phyloP scores from a whole-genome alignment of 2,888 invertebrate genomes.

The Drosophila gaucha region DNA sequence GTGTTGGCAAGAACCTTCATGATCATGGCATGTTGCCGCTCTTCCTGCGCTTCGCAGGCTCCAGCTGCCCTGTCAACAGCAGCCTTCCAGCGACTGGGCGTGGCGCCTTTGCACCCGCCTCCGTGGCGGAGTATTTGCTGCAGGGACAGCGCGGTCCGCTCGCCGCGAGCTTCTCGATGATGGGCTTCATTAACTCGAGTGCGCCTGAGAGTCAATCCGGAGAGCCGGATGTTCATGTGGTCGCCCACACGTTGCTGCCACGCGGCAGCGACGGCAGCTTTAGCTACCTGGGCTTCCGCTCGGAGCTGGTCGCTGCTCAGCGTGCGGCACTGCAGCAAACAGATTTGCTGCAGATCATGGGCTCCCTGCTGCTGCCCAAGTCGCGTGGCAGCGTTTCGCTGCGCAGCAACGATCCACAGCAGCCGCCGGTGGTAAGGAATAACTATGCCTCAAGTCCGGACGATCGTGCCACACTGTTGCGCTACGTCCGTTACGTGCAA shows the following conservation, averaged over 20 bases:
- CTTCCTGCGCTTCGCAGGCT: slow-evolving; percentile 68
- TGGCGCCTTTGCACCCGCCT: slow-evolving; percentile 50
- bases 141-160: slow-evolving; percentile 60
- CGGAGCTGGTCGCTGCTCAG: slow-evolving; percentile 53
- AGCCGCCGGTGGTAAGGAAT: slow-evolving; percentile 86
- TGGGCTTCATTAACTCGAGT: slow-evolving; percentile 85
- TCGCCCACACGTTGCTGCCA: slow-evolving; percentile 83
- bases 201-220: slow-evolving; percentile 51
- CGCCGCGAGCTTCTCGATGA: slow-evolving; percentile 85
- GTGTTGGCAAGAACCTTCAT: slow-evolving; percentile 91
- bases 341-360: slow-evolving; percentile 68
- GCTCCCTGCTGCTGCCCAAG: slow-evolving; percentile 81
- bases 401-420: slow-evolving; percentile 85
- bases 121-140: slow-evolving; percentile 70
- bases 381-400: slow-evolving; percentile 86
- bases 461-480: slow-evolving; percentile 83
- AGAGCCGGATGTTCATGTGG: slow-evolving; percentile 86
- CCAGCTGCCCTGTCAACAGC: slow-evolving; percentile 16
- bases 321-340: slow-evolving; percentile 32
- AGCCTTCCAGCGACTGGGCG: background rate
- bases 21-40: slow-evolving; percentile 90
- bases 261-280: slow-evolving; percentile 57
- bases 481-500: slow-evolving; percentile 80
- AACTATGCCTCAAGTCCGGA: slow-evolving; percentile 86
- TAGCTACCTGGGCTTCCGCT: slow-evolving; percentile 57